Evolutionary conservation across 2,888 invertebrate species (phyloP), one percentile per base, ranked within the genome.

Genomic region (Julus scandinavius): DNA sequence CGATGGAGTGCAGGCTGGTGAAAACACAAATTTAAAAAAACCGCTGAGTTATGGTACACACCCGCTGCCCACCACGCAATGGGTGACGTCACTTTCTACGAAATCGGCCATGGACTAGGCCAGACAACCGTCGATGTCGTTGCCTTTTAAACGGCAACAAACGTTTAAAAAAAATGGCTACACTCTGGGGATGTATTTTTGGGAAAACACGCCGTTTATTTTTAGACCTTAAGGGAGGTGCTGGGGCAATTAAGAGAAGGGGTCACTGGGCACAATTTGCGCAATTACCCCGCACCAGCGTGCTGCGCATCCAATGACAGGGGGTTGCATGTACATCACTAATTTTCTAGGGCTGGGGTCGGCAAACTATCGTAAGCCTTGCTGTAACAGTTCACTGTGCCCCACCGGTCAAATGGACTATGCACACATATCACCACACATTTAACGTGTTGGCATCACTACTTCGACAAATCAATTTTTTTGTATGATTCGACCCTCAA

Each of bases 1-100:
- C 54, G 15, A 54, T 13, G 54, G 3, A 3, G 54, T 29, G 29
- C 29, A 29, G 29, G 29, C 29, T 29, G 29, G 29, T 29, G 29
- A 29, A 29, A 29, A 29, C 29, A 29, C 29, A 29, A 29, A 29
- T 29, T 29, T 29, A 13, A 54, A 13, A 54, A 54, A 63, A 63
- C 17, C 63, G 63, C 63, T 63, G 63, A 63, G 63, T 63, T 63
- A 63, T 63, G 63, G n/a, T n/a, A 63, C 63, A n/a, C 63, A 6
- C 63, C 63, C 63, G 63, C 63, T 63, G 63, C 63, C 63, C 63
- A 63, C n/a, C 63, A 63, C 63, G 63, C 63, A 63, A 63, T n/a
- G 1, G n/a, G 63, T 63, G 63, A 63, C 63, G 63, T 63, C 63
- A 63, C n/a, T 3, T 45, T 45, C 45, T 45, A 7, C 45, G 7